These are phyloP conservation scores for Parascotia fuliginaria DNA, from an alignment of 2,888 invertebrate genomes.

Conservation along the genomic window DNA sequence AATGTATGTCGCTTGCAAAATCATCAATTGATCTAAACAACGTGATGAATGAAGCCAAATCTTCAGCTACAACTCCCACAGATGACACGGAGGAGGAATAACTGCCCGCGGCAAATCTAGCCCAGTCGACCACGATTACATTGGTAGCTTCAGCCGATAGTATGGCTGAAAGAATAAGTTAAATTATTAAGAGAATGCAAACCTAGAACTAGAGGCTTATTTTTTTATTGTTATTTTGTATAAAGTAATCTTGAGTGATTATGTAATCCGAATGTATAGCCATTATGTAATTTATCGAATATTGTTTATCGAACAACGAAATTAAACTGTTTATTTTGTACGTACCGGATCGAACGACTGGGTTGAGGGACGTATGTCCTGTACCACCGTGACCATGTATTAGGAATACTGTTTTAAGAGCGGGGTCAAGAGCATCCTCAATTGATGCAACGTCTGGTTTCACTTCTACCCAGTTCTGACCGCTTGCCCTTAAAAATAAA, in stretches of 20 bases:
- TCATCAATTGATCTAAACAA: background rate
- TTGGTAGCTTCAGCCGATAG: constrained; percentile 44
- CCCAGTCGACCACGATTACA: constrained; percentile 66
- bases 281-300: too few species aligned
- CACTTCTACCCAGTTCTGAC: background rate
- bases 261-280: too few species aligned
- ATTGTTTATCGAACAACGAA: too few species aligned
- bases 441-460: background rate
- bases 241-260: too few species aligned
- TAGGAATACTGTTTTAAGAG: background rate
- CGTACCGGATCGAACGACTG: background rate
- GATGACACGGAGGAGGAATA: constrained; percentile 50
- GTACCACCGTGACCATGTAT: constrained; percentile 10
- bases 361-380: background rate
- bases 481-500: background rate
- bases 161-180: constrained; percentile 40
- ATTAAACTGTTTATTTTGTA: too few species aligned
- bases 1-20: constrained; percentile 41
- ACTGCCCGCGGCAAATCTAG: constrained; percentile 45
- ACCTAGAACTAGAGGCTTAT: too few species aligned
- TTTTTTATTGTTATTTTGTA: too few species aligned
- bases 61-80: constrained; percentile 51
- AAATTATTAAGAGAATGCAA: too few species aligned
- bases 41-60: constrained; percentile 28
- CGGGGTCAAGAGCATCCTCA: constrained; percentile 14